phyloP scores from a whole-genome alignment of 2,113 vertebrate species.

The Embiotoca jacksoni region DNA sequence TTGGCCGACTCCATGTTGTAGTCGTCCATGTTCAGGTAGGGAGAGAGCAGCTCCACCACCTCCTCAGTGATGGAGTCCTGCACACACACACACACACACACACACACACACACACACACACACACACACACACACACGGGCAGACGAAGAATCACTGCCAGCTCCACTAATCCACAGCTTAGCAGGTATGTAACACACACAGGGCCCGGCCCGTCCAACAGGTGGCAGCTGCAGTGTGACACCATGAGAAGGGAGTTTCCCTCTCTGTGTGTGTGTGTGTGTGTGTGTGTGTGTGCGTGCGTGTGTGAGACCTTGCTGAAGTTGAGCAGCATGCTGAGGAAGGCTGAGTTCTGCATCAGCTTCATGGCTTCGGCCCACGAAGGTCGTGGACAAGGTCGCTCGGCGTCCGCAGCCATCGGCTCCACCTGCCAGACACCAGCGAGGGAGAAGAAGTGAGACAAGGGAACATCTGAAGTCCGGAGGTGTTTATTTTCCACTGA shows the following conservation, averaged over 20 bases:
- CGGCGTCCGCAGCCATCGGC: constrained; percentile 81
- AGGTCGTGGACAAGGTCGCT: constrained; percentile 81
- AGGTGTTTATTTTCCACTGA: too few relatives aligned
- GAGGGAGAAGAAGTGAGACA: too few relatives aligned
- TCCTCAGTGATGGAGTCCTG: constrained; percentile 90
- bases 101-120: too few relatives aligned
- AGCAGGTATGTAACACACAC: constrained; percentile 24
- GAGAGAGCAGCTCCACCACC: constrained; percentile 86
- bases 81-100: not conserved
- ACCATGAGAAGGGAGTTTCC: constrained; percentile 54
- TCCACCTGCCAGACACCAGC: constrained; percentile 69
- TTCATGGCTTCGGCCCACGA: constrained; percentile 89
- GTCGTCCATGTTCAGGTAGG: constrained; percentile 89
- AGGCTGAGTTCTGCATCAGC: constrained; percentile 88
- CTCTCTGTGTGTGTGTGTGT: not conserved
- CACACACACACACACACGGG: too few relatives aligned
- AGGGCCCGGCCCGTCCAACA: not conserved
- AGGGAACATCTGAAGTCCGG: too few relatives aligned
- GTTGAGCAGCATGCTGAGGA: constrained; percentile 87
- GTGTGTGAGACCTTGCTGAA: constrained; percentile 85
- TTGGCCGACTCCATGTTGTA: constrained; percentile 89
- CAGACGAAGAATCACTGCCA: not conserved
- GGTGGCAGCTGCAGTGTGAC: constrained; percentile 18
- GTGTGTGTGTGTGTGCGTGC: not conserved
- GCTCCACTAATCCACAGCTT: constrained; percentile 43